phyloP scores from a whole-genome alignment of 2,797 vertebrate genomes.

The Bryconaethiops microstoma region DNA sequence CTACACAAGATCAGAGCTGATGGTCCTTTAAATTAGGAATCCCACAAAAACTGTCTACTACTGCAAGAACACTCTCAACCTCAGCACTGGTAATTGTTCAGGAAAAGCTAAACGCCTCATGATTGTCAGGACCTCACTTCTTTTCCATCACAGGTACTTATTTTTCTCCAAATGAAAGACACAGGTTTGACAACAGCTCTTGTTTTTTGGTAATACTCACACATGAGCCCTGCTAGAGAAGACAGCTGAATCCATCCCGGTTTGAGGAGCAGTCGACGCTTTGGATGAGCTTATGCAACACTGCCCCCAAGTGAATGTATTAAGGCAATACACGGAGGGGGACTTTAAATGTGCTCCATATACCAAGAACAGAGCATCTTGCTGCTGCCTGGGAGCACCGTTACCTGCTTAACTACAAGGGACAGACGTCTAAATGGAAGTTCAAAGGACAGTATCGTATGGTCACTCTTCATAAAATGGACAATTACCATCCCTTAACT shows the following conservation, averaged over 20 bases:
- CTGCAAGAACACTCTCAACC: constrained; percentile 20
- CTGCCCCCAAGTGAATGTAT: constrained; percentile 73
- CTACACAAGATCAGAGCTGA: constrained; percentile 36
- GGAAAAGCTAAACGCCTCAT: constrained; percentile 17
- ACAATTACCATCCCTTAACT: too few relatives aligned
- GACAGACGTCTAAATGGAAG: too few relatives aligned
- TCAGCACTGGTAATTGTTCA: background rate
- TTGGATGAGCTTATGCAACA: constrained; percentile 70
- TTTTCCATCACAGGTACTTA: background rate
- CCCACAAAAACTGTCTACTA: constrained; percentile 28
- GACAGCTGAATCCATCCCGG: background rate
- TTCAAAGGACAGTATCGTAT: too few relatives aligned
- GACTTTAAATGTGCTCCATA: background rate
- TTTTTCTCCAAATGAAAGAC: background rate
- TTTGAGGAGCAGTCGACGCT: constrained; percentile 18
- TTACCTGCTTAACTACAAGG: too few relatives aligned
- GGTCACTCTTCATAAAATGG: too few relatives aligned
- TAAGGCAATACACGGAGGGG: background rate
- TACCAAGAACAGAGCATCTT: background rate
- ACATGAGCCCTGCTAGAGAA: background rate
- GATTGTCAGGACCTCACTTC: background rate
- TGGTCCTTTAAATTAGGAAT: constrained; percentile 39
- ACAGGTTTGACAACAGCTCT: background rate
- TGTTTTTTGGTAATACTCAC: background rate
- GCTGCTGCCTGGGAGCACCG: too few relatives aligned